phyloP scores from a whole-genome alignment of 1,140 invertebrate genomes.

The Batillaria attramentaria region DNA sequence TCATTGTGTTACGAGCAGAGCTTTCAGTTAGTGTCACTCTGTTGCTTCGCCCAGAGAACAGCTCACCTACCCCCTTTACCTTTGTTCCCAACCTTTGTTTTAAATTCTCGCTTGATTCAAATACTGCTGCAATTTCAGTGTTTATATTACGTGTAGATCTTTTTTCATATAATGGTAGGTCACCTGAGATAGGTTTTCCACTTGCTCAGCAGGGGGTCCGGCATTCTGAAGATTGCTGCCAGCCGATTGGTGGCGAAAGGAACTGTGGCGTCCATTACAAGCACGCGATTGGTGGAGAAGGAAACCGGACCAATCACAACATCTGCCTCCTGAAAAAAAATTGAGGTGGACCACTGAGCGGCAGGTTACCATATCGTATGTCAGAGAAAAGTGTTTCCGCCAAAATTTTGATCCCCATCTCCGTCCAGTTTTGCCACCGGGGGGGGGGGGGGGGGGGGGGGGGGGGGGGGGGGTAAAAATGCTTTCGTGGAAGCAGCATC shows the following conservation, averaged over 20 bases:
- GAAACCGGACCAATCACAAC: slow-evolving; percentile 37
- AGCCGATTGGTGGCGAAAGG: slow-evolving; percentile 28
- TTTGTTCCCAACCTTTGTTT: no score
- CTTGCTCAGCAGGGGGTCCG: slow-evolving; percentile 40
- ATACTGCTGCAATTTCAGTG: no score
- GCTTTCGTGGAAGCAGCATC: no score
- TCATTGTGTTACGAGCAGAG: no score
- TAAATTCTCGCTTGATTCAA: no score
- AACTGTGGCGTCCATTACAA: slow-evolving; percentile 39
- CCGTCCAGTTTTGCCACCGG: background rate
- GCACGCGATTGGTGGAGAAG: slow-evolving; percentile 28
- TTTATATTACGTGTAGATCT: no score
- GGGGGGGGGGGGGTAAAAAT: no score
- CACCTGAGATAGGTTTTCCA: slow-evolving; percentile 41
- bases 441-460: no score
- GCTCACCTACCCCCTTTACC: no score
- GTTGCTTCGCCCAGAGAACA: no score
- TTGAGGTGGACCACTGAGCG: background rate
- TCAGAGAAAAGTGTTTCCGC: background rate
- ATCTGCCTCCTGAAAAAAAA: slow-evolving; percentile 33
- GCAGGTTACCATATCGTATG: background rate
- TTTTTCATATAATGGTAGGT: slow-evolving; percentile 10
- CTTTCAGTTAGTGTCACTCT: no score
- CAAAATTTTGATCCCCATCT: background rate
- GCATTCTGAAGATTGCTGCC: slow-evolving; percentile 18